phyloP scores from a whole-genome alignment of 2,888 invertebrate species.

The Plebejus argus region DNA sequence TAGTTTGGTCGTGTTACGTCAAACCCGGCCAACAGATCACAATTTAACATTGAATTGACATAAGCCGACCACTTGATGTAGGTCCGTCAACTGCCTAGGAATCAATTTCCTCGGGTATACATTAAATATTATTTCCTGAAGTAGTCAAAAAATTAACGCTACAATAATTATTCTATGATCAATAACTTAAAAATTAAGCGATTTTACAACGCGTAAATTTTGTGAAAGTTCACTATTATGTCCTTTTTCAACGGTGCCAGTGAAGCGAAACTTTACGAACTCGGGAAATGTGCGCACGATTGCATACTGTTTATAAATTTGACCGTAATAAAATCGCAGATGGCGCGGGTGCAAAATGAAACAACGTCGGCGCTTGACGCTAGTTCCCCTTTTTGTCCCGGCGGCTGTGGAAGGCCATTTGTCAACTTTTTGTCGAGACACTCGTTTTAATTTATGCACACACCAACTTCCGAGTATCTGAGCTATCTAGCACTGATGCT shows the following conservation, averaged over 20 bases:
- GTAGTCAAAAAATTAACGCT: too few relatives aligned
- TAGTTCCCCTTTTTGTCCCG: constrained; percentile 71
- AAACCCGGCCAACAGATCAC: too few relatives aligned
- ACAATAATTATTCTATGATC: background rate
- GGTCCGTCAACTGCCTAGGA: too few relatives aligned
- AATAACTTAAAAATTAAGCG: background rate
- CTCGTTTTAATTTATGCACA: constrained; percentile 79
- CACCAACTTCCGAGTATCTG: constrained; percentile 65
- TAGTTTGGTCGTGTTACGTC: too few relatives aligned
- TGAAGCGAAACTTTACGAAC: background rate
- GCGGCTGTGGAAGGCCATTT: constrained; percentile 74
- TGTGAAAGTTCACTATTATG: background rate
- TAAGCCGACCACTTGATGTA: too few relatives aligned
- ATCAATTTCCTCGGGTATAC: too few relatives aligned
- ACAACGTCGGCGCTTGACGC: constrained; percentile 72
- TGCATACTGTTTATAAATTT: constrained; percentile 42
- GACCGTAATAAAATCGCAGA: constrained; percentile 65
- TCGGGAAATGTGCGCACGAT: background rate
- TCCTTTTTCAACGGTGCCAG: background rate
- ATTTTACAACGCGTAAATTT: background rate
- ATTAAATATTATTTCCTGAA: too few relatives aligned
- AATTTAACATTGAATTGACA: too few relatives aligned
- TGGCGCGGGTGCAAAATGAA: constrained; percentile 75
- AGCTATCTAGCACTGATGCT: constrained; percentile 64
- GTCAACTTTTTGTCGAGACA: constrained; percentile 78